A percentile compares a stretch with the other conserved stretches of the same genome.
phyloP scores from a whole-genome alignment of 2,888 invertebrate genomes.

The Campoplex capitator region DNA sequence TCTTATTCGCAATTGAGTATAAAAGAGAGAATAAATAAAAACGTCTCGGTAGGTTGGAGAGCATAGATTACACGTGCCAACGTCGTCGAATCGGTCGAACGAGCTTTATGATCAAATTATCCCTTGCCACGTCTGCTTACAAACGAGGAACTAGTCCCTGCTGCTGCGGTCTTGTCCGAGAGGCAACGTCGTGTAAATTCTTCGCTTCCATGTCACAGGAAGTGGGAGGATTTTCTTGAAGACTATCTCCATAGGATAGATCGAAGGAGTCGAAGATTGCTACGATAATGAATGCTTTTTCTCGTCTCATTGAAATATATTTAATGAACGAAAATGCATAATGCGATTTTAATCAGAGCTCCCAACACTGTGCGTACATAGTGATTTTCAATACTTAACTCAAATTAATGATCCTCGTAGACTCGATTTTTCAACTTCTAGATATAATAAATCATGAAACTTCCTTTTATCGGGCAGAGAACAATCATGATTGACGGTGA shows the following conservation, averaged over 20 bases:
- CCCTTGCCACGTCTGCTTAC: constrained; percentile 13
- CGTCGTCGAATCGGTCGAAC: constrained; percentile 38
- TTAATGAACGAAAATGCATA: constrained; percentile 42
- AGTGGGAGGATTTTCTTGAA: constrained; percentile 40
- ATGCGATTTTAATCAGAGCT: constrained; percentile 43
- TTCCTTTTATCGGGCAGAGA: neutral
- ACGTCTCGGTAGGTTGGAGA: neutral
- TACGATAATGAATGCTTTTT: constrained; percentile 3
- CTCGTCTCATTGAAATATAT: constrained; percentile 25
- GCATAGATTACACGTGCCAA: constrained; percentile 48
- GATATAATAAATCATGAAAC: neutral
- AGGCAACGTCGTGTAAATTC: constrained; percentile 36
- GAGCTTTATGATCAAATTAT: constrained; percentile 55
- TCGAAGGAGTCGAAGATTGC: constrained; percentile 20
- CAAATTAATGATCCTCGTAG: neutral
- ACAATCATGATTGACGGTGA: neutral
- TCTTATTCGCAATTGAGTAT: neutral
- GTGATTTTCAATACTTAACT: neutral
- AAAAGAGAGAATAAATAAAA: constrained; percentile 19
- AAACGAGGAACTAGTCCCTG: constrained; percentile 18
- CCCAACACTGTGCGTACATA: neutral
- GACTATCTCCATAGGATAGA: neutral
- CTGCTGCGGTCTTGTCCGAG: neutral
- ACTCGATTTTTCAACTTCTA: neutral
- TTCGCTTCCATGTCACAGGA: constrained; percentile 45